These are phyloP conservation scores for Sardinella longiceps DNA, from an alignment of 2,797 vertebrate species.

Conservation along the genomic window DNA sequence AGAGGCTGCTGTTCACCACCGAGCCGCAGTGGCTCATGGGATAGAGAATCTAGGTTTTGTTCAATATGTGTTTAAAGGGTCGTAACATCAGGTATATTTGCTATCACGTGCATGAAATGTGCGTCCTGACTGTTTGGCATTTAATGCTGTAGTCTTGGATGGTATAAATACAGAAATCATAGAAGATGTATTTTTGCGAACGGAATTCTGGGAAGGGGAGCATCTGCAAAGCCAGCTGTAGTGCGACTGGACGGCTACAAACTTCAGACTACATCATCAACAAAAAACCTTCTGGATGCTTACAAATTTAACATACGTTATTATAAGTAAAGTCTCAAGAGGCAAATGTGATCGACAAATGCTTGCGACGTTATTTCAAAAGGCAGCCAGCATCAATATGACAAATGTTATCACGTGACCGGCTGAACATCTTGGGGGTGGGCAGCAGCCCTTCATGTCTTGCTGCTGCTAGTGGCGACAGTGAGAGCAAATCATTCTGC, in stretches of 20 bases:
- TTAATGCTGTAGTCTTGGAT: background rate
- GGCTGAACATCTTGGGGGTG: conserved; percentile 62
- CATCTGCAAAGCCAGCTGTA: conserved; percentile 13
- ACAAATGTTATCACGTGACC: conserved; percentile 69
- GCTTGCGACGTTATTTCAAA: conserved; percentile 3
- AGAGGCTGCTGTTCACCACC: conserved; percentile 28
- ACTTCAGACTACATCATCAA: background rate
- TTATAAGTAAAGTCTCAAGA: background rate
- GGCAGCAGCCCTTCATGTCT: conserved; percentile 62
- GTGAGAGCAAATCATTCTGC: conserved; percentile 56
- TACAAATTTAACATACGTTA: background rate
- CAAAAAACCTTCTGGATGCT: background rate
- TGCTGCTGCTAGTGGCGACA: conserved; percentile 62
- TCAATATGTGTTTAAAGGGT: conserved; percentile 21
- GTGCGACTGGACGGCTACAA: background rate
- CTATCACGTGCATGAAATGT: background rate
- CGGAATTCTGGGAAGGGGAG: conserved; percentile 52
- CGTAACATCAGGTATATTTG: background rate
- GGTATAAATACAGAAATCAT: background rate
- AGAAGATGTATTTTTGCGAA: conserved; percentile 30
- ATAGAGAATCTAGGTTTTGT: conserved; percentile 34
- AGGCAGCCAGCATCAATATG: conserved; percentile 59
- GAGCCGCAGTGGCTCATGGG: conserved; percentile 51
- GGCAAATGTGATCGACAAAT: background rate
- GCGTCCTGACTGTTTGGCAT: background rate